A percentile compares a stretch with the other conserved stretches of the same genome.
Evolutionary conservation across 2,797 vertebrate species (phyloP).

Genomic region (Gymnodraco acuticeps): DNA sequence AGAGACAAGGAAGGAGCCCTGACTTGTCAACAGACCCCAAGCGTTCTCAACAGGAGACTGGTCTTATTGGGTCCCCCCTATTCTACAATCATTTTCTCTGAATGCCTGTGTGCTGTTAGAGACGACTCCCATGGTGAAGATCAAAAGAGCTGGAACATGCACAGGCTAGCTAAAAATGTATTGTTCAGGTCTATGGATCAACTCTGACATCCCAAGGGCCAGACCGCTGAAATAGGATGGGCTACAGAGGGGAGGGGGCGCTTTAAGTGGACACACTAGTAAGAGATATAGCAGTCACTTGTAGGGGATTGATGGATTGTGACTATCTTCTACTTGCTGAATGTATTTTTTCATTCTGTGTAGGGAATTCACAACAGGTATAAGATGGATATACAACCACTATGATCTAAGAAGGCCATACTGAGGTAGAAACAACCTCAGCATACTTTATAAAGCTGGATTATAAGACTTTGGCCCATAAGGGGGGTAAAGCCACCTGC

Average conservation of each 20-base stretch:
- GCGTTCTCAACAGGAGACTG: slow-evolving; percentile 47
- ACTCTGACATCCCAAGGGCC: slow-evolving; percentile 44
- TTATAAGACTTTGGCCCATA: not conserved
- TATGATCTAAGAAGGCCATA: slow-evolving; percentile 4
- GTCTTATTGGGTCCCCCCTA: slow-evolving; percentile 57
- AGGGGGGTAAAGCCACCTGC: not conserved
- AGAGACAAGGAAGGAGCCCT: slow-evolving; percentile 54
- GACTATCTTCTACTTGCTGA: slow-evolving; percentile 25
- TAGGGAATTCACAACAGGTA: slow-evolving; percentile 24
- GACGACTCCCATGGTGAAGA: slow-evolving; percentile 57
- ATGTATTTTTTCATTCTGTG: slow-evolving; percentile 33
- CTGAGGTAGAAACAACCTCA: slow-evolving; percentile 2
- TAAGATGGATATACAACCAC: not conserved
- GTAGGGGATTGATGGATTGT: slow-evolving; percentile 20
- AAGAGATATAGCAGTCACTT: slow-evolving; percentile 33
- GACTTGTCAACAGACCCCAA: slow-evolving; percentile 50
- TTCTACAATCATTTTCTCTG: slow-evolving; percentile 67
- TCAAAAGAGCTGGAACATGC: slow-evolving; percentile 60
- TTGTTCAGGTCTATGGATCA: slow-evolving; percentile 57
- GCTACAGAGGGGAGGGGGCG: slow-evolving; percentile 8
- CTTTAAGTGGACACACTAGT: slow-evolving; percentile 30
- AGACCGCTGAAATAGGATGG: slow-evolving; percentile 44
- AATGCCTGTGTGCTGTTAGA: slow-evolving; percentile 55
- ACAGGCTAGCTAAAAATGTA: slow-evolving; percentile 40
- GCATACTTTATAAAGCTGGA: not conserved